phyloP scores from a whole-genome alignment of 1,140 invertebrate species.

The Zaprionus kolodkinae region DNA sequence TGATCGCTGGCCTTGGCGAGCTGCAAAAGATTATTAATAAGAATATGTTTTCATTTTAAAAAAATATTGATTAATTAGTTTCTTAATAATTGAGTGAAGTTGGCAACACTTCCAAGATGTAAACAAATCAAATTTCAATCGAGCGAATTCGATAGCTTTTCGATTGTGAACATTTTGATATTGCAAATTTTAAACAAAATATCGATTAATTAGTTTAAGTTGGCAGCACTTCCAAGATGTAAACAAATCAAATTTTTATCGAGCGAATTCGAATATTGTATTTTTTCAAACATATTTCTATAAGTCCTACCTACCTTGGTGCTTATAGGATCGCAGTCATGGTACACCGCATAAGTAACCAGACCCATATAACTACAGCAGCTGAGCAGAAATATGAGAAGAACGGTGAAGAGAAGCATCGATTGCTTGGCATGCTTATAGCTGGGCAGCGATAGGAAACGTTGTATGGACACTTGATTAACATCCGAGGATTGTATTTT shows the following conservation, averaged over 20 bases:
- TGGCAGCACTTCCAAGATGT: not conserved
- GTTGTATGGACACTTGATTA: slow-evolving; percentile 94
- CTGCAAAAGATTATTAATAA: slow-evolving; percentile 20
- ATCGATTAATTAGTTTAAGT: not conserved
- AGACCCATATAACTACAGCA: slow-evolving; percentile 88
- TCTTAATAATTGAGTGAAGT: not conserved
- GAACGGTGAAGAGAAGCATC: slow-evolving; percentile 84
- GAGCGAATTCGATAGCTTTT: not conserved
- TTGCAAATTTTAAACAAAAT: not conserved
- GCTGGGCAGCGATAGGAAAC: slow-evolving; percentile 87
- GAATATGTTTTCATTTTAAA: not conserved
- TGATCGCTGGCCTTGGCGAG: slow-evolving; percentile 90
- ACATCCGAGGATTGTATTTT: slow-evolving; percentile 93
- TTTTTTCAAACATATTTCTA: not conserved
- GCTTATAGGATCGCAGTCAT: slow-evolving; percentile 93
- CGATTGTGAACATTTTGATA: slow-evolving; percentile 54
- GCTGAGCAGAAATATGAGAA: slow-evolving; percentile 87
- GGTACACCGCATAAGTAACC: slow-evolving; percentile 90
- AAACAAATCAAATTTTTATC: not conserved
- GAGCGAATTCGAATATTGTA: not conserved
- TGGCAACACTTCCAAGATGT: not conserved
- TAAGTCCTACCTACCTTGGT: slow-evolving; percentile 83
- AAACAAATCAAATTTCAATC: not conserved
- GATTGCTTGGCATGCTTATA: slow-evolving; percentile 76
- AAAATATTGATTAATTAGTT: not conserved